Conservation (phyloP, 2,888 invertebrate species). For the Bellardia bayeri region DNA sequence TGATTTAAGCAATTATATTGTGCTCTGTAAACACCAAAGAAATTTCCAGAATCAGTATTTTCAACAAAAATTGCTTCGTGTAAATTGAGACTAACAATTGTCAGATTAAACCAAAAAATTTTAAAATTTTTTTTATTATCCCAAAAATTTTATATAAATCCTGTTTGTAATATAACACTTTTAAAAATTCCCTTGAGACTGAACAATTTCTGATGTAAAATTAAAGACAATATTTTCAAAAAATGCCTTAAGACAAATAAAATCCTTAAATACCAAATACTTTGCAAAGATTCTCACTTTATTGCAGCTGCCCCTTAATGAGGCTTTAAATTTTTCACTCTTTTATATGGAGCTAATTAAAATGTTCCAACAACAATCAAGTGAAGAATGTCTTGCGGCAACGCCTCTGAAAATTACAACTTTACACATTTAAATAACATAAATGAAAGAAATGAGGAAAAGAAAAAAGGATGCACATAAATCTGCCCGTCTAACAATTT, state of each 20-base stretch:
- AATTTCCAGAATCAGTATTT: too few species aligned
- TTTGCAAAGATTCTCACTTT: slow-evolving; percentile 21
- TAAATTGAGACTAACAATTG: too few species aligned
- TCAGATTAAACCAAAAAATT: too few species aligned
- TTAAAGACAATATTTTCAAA: background rate
- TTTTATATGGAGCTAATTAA: slow-evolving; percentile 56
- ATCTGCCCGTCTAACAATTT: slow-evolving; percentile 57
- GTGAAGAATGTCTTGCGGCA: slow-evolving; percentile 52
- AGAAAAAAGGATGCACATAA: slow-evolving; percentile 52
- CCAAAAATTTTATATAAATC: too few species aligned
- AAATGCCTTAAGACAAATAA: background rate
- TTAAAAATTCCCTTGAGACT: too few species aligned
- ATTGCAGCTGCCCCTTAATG: slow-evolving; percentile 40
- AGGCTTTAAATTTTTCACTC: slow-evolving; percentile 48
- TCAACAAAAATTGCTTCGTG: too few species aligned
- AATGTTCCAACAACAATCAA: slow-evolving; percentile 38
- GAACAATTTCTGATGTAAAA: too few species aligned
- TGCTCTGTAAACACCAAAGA: too few species aligned
- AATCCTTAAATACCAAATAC: background rate
- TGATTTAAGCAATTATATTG: too few species aligned
- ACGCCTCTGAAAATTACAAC: slow-evolving; percentile 39
- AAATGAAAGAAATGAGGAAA: background rate
- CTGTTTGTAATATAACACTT: too few species aligned
- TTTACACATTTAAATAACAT: slow-evolving; percentile 34
- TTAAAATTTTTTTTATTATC: too few species aligned